Conservation (phyloP, 2,888 invertebrate species). For the Drosophila conformis region DNA sequence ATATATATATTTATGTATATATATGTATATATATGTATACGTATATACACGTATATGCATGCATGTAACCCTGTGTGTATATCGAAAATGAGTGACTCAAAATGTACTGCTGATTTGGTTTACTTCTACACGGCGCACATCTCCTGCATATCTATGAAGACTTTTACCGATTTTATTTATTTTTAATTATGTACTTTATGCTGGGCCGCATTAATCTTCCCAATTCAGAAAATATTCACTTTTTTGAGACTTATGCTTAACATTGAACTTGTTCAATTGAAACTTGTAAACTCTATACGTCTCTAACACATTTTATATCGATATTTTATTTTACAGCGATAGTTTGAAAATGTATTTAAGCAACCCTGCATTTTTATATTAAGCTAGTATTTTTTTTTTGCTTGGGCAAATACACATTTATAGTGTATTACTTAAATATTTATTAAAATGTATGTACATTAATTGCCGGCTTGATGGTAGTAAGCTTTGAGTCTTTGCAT, state of each 20-base stretch:
- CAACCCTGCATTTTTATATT: neutral
- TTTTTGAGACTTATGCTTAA: conserved; percentile 8
- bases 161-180: neutral
- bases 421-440: neutral
- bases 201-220: neutral
- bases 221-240: conserved; percentile 30
- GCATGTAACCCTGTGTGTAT: neutral
- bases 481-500: too few species aligned
- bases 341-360: neutral
- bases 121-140: neutral
- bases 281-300: conserved; percentile 2
- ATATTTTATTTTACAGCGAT: neutral
- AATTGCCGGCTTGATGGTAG: neutral
- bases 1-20: conserved; percentile 4
- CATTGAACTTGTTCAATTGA: conserved; percentile 25
- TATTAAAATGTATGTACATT: neutral
- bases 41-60: neutral
- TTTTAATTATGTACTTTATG: conserved; percentile 4
- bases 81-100: neutral
- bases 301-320: conserved; percentile 3
- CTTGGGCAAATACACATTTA: neutral
- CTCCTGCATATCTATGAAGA: neutral
- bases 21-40: neutral
- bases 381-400: neutral
- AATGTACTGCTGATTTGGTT: neutral